A percentile compares a stretch with the other conserved stretches of the same genome.
Evolutionary conservation across 2,113 vertebrate genomes (phyloP).

Genomic region (Hydrolagus affinis): DNA sequence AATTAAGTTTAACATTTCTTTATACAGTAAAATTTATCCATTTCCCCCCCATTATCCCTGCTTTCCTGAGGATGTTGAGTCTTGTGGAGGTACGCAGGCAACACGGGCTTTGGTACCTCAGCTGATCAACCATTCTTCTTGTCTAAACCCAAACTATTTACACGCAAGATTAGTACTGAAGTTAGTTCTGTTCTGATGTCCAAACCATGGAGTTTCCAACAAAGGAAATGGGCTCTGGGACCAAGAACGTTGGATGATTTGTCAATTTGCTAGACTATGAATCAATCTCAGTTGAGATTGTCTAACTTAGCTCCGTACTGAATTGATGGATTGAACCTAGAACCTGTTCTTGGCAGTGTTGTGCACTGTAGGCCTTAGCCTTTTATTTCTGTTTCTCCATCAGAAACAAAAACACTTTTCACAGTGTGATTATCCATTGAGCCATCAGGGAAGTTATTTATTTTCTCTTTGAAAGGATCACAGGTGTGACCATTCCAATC

Average conservation of each 20-base stretch:
- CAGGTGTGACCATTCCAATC: neutral
- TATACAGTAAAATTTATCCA: neutral
- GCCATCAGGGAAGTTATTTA: neutral
- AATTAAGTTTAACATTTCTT: neutral
- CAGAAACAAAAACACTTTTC: neutral
- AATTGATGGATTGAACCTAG: neutral
- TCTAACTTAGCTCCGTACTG: neutral
- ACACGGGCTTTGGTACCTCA: neutral
- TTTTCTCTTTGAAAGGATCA: neutral
- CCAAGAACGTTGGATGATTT: too few species aligned
- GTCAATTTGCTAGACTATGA: too few species aligned
- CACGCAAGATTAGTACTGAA: neutral
- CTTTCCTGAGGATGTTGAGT: neutral
- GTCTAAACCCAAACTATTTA: neutral
- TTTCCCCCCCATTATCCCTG: neutral
- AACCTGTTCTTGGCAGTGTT: neutral
- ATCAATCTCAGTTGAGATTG: neutral
- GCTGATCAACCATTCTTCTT: neutral
- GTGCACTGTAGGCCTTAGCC: too few species aligned
- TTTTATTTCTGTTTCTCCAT: too few species aligned
- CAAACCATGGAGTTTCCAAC: neutral
- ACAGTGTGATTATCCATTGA: neutral
- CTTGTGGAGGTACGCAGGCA: neutral
- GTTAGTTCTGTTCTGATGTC: neutral
- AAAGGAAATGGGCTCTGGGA: neutral